Conservation (phyloP, 2,888 invertebrate genomes). For the Eristalis pertinax region DNA sequence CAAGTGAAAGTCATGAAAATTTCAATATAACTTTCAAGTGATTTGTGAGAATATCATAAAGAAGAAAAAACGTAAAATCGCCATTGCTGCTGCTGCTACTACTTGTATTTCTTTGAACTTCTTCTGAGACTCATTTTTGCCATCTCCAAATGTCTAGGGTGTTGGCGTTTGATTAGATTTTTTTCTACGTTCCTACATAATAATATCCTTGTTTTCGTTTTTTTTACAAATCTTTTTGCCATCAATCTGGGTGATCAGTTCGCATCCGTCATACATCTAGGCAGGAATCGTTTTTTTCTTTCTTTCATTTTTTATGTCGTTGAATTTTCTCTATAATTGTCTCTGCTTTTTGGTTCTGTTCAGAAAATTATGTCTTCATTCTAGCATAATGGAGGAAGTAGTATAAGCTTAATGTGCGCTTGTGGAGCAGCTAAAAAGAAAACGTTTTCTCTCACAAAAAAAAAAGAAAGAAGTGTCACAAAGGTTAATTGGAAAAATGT, state of each 20-base stretch:
- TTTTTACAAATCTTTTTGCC: conserved; percentile 17
- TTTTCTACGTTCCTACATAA: conserved; percentile 19
- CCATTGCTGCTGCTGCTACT: conserved; percentile 70
- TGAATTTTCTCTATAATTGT: not conserved
- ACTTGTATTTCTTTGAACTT: conserved; percentile 39
- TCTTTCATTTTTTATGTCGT: not conserved
- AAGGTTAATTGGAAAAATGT: not conserved
- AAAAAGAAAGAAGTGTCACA: not conserved
- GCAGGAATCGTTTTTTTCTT: not conserved
- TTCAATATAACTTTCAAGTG: conserved; percentile 48
- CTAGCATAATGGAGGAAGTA: not conserved
- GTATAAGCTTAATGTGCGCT: not conserved
- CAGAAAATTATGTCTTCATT: not conserved
- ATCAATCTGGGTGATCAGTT: not conserved
- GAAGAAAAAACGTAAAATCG: conserved; percentile 65
- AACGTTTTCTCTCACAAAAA: not conserved
- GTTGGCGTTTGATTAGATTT: conserved; percentile 73
- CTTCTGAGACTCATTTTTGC: conserved; percentile 23
- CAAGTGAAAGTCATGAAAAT: conserved; percentile 44
- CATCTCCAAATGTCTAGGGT: conserved; percentile 73
- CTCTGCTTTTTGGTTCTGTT: not conserved
- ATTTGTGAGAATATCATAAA: conserved; percentile 54
- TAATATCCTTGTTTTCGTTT: conserved; percentile 42
- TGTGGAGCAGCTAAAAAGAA: not conserved
- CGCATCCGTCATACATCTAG: not conserved